Base-by-base conservation (phyloP, 2,888 invertebrate genomes). In the Drosophila algonquin region DNA sequence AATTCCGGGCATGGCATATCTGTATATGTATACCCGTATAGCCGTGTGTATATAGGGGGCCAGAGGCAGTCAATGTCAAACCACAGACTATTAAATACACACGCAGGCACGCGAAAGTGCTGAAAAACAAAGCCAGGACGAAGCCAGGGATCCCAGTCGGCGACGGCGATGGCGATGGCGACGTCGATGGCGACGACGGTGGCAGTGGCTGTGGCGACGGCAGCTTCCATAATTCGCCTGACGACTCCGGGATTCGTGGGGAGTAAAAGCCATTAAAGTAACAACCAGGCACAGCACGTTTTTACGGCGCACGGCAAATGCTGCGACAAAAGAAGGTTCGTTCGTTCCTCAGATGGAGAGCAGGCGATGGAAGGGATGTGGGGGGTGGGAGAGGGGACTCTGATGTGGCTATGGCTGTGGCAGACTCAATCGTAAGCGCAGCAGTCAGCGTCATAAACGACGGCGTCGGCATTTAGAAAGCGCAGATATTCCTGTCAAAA, bases 401-500 rank as follows among this genome's bases (percentile, higher is more conserved):
- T 27, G 53, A 50, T 50, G 24, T 50, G 40, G 6, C 48, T 35
- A 30, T 45, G 53, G 32, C 48, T 44, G 57, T 55, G 59, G 61
- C 64, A 60, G 71, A 80, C 83, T 88, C 83, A 88, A 88, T 83
- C 88, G 82, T 81, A 83, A 83, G 82, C 86, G 82, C 85, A 70
- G 73, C 67, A 63, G 70, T 75, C 75, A 75, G 67, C 87, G 79
- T 88, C 89, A 88, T 84, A 88, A 84, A 86, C 87, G 84, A 81
- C 81, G 87, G 77, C 79, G 87, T 80, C 72, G 89, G 85, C 89
- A 86, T 89, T 84, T 88, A 88, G 89, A 88, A 84, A 84, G 89
- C 89, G 83, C 83, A 86, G 89, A 88, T 88, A 84, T 87, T 88
- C 84, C 89, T 89, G 87, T 89, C 84, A 84, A 89, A 84, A 89